These are phyloP conservation scores for Arctia plantaginis DNA, from an alignment of 2,888 invertebrate species.

Conservation along the genomic window DNA sequence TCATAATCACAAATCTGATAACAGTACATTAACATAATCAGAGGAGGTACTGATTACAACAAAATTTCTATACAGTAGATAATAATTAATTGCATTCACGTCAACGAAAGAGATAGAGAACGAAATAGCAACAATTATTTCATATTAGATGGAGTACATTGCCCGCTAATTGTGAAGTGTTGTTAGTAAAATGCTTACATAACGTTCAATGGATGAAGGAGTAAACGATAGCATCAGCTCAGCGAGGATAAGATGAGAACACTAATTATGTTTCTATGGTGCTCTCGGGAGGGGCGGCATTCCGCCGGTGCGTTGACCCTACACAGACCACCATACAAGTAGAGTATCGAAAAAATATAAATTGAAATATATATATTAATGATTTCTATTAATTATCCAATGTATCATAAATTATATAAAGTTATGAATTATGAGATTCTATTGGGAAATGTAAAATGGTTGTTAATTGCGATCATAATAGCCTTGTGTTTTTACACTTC, in stretches of 20 bases:
- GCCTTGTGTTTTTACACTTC: conserved; percentile 33
- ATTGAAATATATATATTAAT: conserved; percentile 55
- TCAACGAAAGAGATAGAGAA: conserved; percentile 41
- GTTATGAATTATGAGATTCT: conserved; percentile 45
- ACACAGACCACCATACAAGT: conserved; percentile 49
- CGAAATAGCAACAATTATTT: conserved; percentile 39
- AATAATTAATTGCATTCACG: conserved; percentile 46
- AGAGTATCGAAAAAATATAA: conserved; percentile 50
- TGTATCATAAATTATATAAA: conserved; percentile 47
- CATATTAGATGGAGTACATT: conserved; percentile 38
- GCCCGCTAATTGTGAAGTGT: conserved; percentile 36
- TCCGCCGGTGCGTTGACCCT: conserved; percentile 74
- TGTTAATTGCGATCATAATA: conserved; percentile 41
- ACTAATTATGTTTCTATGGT: conserved; percentile 84
- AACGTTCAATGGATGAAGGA: conserved; percentile 65
- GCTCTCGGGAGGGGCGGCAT: conserved; percentile 76
- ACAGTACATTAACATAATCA: conserved; percentile 41
- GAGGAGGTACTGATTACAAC: conserved; percentile 33
- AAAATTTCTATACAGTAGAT: conserved; percentile 40
- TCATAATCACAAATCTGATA: conserved; percentile 46
- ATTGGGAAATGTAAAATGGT: conserved; percentile 25
- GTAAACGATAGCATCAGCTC: conserved; percentile 62
- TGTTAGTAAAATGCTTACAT: conserved; percentile 39
- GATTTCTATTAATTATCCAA: conserved; percentile 53
- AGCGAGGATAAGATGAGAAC: conserved; percentile 73